phyloP scores from a whole-genome alignment of 2,888 invertebrate species.

The Yponomeuta malinellus region DNA sequence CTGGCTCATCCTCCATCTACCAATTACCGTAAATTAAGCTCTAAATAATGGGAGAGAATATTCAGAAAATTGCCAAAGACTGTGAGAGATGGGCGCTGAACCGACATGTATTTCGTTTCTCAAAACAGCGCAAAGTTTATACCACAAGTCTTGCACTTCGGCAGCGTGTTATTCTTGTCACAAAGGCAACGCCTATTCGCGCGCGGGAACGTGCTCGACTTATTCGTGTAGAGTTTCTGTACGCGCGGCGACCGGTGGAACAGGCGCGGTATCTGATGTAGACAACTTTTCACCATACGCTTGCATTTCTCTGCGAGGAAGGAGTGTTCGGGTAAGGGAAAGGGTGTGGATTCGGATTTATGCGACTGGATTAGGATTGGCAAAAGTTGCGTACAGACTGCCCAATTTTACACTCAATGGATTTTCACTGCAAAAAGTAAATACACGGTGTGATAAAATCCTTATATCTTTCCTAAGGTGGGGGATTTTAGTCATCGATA shows the following conservation, averaged over 20 bases:
- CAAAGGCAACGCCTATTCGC: constrained; percentile 44
- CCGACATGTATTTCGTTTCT: too few relatives aligned
- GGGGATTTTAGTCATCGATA: too few relatives aligned
- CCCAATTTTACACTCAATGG: too few relatives aligned
- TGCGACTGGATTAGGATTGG: not conserved
- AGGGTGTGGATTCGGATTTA: not conserved
- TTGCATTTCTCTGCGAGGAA: constrained; percentile 6
- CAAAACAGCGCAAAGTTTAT: constrained; percentile 19
- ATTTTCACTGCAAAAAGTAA: too few relatives aligned
- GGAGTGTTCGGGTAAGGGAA: not conserved
- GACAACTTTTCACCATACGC: constrained; percentile 35
- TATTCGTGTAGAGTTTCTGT: constrained; percentile 47
- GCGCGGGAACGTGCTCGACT: constrained; percentile 62
- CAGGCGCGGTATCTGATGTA: constrained; percentile 32
- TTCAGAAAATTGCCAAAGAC: too few relatives aligned
- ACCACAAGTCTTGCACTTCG: constrained; percentile 61
- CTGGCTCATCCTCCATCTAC: too few relatives aligned
- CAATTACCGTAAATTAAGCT: too few relatives aligned
- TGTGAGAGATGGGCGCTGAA: too few relatives aligned
- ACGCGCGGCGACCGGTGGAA: constrained; percentile 40
- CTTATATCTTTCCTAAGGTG: too few relatives aligned
- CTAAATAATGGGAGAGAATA: too few relatives aligned
- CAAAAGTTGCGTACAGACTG: not conserved
- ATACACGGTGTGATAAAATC: too few relatives aligned
- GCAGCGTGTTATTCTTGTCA: constrained; percentile 66